phyloP scores from a whole-genome alignment of 2,797 vertebrate species.

The Alauda arvensis region DNA sequence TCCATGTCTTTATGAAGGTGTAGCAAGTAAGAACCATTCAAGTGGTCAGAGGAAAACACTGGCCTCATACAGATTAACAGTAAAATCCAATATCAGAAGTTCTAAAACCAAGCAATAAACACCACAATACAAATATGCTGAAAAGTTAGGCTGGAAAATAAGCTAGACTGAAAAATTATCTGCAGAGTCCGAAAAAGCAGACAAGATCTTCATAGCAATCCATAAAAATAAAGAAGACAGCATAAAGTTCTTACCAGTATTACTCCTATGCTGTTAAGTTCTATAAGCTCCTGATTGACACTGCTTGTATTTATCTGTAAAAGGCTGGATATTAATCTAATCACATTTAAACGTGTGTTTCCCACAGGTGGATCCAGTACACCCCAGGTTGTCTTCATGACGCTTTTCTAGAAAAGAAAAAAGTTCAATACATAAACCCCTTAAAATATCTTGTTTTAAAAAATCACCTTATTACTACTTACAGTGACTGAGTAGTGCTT shows the following conservation, averaged over 20 bases:
- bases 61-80: not conserved
- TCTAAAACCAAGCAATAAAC: not conserved
- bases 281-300: conserved; percentile 91
- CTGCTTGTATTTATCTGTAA: conserved; percentile 89
- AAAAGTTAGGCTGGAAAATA: not conserved
- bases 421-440: not conserved
- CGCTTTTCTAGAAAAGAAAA: conserved; percentile 78
- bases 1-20: not conserved
- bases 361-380: conserved; percentile 94
- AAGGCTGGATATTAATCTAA: conserved; percentile 91
- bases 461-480: not conserved
- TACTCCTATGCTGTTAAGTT: conserved; percentile 94
- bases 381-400: conserved; percentile 97
- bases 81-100: not conserved
- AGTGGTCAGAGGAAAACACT: not conserved
- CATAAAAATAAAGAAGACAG: not conserved
- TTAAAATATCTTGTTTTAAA: not conserved
- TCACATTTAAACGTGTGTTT: conserved; percentile 92
- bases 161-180: not conserved
- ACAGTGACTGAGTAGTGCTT: not conserved
- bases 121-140: not conserved
- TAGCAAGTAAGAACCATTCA: not conserved
- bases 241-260: conserved; percentile 81
- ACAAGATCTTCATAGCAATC: not conserved
- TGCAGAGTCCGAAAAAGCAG: not conserved